These are phyloP conservation scores for Spilarctia lutea DNA, from an alignment of 2,888 invertebrate species.

Conservation along the genomic window DNA sequence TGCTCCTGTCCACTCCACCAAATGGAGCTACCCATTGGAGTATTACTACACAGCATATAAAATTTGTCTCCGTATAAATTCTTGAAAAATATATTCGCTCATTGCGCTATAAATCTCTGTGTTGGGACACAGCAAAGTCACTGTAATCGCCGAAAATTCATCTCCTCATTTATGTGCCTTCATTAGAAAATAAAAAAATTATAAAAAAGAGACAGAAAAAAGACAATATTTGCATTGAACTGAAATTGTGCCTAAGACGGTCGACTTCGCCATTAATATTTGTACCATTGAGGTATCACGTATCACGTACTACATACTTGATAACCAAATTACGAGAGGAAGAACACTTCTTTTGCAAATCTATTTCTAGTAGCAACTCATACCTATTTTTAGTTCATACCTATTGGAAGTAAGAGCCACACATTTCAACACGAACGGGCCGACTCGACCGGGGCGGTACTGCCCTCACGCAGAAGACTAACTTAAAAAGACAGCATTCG, in stretches of 20 bases:
- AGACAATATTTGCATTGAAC: slow-evolving; percentile 38
- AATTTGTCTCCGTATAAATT: slow-evolving; percentile 21
- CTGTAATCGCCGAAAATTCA: no score
- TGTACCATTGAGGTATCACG: background rate
- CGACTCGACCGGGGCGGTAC: no score
- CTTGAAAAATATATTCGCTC: slow-evolving; percentile 26
- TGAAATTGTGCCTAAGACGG: slow-evolving; percentile 39
- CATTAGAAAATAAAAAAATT: no score
- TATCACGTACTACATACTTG: background rate
- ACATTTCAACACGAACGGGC: no score
- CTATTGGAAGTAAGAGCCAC: no score
- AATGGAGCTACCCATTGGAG: slow-evolving; percentile 26
- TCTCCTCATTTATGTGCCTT: no score
- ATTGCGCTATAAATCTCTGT: slow-evolving; percentile 23
- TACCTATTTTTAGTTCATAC: background rate
- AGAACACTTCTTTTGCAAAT: slow-evolving; percentile 50
- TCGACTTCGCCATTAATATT: background rate
- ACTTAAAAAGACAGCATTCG: no score
- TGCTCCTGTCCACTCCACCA: slow-evolving; percentile 48
- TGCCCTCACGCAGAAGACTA: no score
- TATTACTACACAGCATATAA: slow-evolving; percentile 20
- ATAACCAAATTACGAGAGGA: background rate
- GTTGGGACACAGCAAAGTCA: no score
- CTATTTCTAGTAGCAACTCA: slow-evolving; percentile 15
- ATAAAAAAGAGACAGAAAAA: no score